phyloP scores from a whole-genome alignment of 2,113 vertebrate genomes.

The Myiopsitta monachus region DNA sequence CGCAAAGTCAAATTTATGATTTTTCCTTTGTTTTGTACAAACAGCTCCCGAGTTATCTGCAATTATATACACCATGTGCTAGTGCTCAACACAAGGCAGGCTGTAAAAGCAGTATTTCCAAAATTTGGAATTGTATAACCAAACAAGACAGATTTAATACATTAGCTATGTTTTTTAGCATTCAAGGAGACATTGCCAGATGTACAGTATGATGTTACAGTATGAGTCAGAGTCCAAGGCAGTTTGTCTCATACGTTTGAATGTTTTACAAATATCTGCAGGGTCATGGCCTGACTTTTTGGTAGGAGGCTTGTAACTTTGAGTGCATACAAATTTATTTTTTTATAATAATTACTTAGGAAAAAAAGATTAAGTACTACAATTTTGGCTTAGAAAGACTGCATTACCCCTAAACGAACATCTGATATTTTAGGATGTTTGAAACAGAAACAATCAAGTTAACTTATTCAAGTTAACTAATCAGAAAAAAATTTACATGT shows the following conservation, averaged over 20 bases:
- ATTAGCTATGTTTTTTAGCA: neutral
- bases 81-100: neutral
- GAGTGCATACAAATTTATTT: neutral
- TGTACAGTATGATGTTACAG: neutral
- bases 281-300: neutral
- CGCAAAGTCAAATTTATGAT: neutral
- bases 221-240: neutral
- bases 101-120: neutral
- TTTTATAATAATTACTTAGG: neutral
- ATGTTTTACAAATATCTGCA: neutral
- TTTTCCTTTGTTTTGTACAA: conserved; percentile 11
- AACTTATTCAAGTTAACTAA: neutral
- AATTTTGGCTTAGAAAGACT: neutral
- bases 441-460: neutral
- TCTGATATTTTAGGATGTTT: neutral
- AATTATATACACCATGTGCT: neutral
- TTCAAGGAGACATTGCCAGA: neutral
- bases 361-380: neutral
- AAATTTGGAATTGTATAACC: neutral
- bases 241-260: neutral
- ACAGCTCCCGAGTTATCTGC: conserved; percentile 11
- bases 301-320: neutral
- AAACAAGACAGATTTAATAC: neutral
- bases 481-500: neutral
- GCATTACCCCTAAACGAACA: neutral